These are phyloP conservation scores for Tragelaphus buxtoni DNA, from an alignment of 2,113 vertebrate genomes.

Conservation along the genomic window DNA sequence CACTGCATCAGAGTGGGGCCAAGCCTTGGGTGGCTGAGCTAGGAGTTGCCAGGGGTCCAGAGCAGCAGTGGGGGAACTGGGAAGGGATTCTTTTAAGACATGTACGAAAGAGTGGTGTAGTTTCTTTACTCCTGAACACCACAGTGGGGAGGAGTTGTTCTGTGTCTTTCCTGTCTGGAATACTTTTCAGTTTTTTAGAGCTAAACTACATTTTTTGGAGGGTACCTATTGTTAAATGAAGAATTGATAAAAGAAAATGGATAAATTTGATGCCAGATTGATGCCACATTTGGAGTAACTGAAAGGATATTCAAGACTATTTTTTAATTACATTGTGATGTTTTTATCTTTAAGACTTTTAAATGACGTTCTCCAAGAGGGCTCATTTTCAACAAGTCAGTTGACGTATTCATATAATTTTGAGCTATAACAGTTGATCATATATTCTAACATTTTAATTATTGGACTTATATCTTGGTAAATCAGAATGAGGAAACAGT, in stretches of 20 bases:
- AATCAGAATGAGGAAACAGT: slow-evolving; percentile 19
- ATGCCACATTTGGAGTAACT: slow-evolving; percentile 19
- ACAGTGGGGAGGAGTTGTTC: neutral
- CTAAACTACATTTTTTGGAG: neutral
- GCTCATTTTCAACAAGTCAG: slow-evolving; percentile 3
- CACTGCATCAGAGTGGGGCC: slow-evolving; percentile 59
- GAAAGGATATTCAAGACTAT: neutral
- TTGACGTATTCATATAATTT: neutral
- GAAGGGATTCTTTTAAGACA: neutral
- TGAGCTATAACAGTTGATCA: neutral
- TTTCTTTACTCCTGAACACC: neutral
- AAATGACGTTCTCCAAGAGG: slow-evolving; percentile 10
- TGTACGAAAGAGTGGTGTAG: neutral
- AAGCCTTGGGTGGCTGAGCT: slow-evolving; percentile 54
- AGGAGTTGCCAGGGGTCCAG: slow-evolving; percentile 42
- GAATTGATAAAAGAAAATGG: neutral
- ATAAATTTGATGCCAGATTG: neutral
- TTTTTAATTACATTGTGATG: neutral
- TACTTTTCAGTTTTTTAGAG: neutral
- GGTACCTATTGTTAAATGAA: neutral
- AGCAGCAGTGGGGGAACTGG: slow-evolving; percentile 50
- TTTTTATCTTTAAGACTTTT: slow-evolving; percentile 48
- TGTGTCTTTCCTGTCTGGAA: neutral
- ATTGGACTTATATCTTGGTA: slow-evolving; percentile 10
- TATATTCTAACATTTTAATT: slow-evolving; percentile 15